phyloP scores from a whole-genome alignment of 1,140 invertebrate genomes.

The Drosophila miranda region DNA sequence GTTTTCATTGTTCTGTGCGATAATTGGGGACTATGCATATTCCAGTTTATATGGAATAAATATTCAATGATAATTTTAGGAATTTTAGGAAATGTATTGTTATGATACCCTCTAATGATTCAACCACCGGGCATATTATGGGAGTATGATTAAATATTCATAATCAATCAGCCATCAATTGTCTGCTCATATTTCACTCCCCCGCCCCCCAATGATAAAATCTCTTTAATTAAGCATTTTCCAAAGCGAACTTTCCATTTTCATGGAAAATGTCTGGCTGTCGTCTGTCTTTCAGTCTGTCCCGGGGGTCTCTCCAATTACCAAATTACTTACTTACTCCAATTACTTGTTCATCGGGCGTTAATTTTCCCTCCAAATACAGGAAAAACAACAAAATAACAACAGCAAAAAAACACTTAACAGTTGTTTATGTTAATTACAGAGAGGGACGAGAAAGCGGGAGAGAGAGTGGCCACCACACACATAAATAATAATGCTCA shows the following conservation, averaged over 20 bases:
- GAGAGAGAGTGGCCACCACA: slow-evolving; percentile 40
- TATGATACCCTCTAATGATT: neutral
- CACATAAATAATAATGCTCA: slow-evolving; percentile 9
- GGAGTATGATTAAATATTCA: slow-evolving; percentile 24
- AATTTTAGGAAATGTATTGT: neutral
- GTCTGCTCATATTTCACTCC: slow-evolving; percentile 12
- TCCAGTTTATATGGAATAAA: too few relatives aligned
- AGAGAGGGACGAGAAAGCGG: slow-evolving; percentile 2
- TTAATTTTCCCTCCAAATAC: slow-evolving; percentile 58
- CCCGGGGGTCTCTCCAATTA: slow-evolving; percentile 35
- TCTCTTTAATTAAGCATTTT: slow-evolving; percentile 44
- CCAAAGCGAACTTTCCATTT: slow-evolving; percentile 58
- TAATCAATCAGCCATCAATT: slow-evolving; percentile 37
- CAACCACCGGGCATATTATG: neutral
- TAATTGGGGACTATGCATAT: slow-evolving; percentile 9
- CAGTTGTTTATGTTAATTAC: slow-evolving; percentile 75
- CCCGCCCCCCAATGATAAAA: too few relatives aligned
- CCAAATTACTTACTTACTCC: too few relatives aligned
- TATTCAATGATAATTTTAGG: too few relatives aligned
- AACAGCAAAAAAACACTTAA: slow-evolving; percentile 36
- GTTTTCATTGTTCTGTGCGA: slow-evolving; percentile 13
- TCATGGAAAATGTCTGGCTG: slow-evolving; percentile 1
- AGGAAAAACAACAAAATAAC: slow-evolving; percentile 29
- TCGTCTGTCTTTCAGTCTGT: neutral
- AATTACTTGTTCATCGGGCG: slow-evolving; percentile 60